phyloP scores from a whole-genome alignment of 2,888 invertebrate genomes.

The Biston stratarius region DNA sequence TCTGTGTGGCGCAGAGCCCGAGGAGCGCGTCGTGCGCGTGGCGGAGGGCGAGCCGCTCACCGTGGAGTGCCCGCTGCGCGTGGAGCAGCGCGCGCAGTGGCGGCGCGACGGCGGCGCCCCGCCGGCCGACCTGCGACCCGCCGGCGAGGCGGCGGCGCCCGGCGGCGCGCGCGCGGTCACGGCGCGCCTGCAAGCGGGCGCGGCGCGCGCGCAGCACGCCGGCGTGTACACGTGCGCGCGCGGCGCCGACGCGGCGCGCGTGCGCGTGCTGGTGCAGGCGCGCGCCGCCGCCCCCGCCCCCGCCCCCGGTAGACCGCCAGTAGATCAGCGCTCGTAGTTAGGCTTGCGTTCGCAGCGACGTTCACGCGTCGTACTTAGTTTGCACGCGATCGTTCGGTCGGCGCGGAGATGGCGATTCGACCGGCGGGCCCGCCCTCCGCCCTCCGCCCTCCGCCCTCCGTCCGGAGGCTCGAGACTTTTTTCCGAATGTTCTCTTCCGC shows the following conservation, averaged over 20 bases:
- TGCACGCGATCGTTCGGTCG: too few species aligned
- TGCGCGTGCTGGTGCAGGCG: conserved; percentile 61
- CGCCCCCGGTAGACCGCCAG: conserved; percentile 39
- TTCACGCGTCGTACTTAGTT: too few species aligned
- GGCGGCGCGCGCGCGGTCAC: conserved; percentile 51
- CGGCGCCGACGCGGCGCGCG: conserved; percentile 55
- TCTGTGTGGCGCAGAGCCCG: conserved; percentile 15
- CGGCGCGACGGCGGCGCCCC: conserved; percentile 63
- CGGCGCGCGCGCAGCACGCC: conserved; percentile 53
- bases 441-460: too few species aligned
- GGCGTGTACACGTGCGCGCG: conserved; percentile 65
- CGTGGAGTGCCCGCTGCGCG: conserved; percentile 73
- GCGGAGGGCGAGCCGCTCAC: conserved; percentile 69
- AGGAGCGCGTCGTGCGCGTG: conserved; percentile 54
- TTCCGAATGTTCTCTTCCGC: too few species aligned
- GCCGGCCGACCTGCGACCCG: conserved; percentile 62
- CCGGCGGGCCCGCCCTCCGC: too few species aligned
- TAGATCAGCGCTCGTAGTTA: not conserved
- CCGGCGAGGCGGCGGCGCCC: conserved; percentile 53
- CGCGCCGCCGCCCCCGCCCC: conserved; percentile 12
- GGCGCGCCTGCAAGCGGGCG: conserved; percentile 60
- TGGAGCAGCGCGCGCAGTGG: conserved; percentile 65
- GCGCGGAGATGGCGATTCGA: too few species aligned
- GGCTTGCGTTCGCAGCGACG: too few species aligned
- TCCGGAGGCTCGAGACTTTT: too few species aligned